These are phyloP conservation scores for Anas acuta DNA, from an alignment of 2,797 vertebrate genomes.

Conservation along the genomic window DNA sequence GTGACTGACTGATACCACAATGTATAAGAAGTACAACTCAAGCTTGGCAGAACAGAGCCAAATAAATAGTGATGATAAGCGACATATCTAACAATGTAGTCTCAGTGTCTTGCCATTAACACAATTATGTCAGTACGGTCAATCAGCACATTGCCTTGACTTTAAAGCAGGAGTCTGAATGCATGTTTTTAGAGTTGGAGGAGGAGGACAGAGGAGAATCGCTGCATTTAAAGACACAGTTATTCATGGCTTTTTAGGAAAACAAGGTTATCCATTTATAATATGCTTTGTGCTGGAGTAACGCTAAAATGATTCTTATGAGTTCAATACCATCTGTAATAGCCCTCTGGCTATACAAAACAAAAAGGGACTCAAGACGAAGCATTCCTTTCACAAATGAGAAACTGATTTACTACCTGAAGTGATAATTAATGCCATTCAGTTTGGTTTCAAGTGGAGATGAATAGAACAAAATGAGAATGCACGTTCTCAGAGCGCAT, in stretches of 20 bases:
- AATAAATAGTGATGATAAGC: conserved; percentile 81
- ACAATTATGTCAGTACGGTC: conserved; percentile 82
- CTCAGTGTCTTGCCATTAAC: conserved; percentile 80
- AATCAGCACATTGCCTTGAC: conserved; percentile 81
- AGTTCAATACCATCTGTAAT: conserved; percentile 71
- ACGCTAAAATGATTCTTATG: conserved; percentile 71
- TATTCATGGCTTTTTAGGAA: conserved; percentile 70
- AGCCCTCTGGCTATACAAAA: conserved; percentile 65
- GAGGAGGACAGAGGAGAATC: conserved; percentile 51
- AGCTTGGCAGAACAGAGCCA: conserved; percentile 74
- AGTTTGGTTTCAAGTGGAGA: conserved; percentile 64
- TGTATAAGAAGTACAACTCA: conserved; percentile 75
- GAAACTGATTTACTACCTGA: conserved; percentile 76
- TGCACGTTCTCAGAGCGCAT: not conserved
- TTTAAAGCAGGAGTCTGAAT: conserved; percentile 76
- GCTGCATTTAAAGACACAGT: conserved; percentile 70
- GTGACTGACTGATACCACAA: conserved; percentile 78
- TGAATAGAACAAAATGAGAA: conserved; percentile 52
- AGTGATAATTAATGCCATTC: conserved; percentile 78
- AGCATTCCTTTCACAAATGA: conserved; percentile 69
- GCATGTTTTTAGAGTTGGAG: conserved; percentile 71
- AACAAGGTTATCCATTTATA: conserved; percentile 78
- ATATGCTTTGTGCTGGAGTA: conserved; percentile 68
- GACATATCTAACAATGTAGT: conserved; percentile 76
- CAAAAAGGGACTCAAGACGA: conserved; percentile 51